Conservation (phyloP, 1,140 invertebrate genomes). For the Bombus picipes region DNA sequence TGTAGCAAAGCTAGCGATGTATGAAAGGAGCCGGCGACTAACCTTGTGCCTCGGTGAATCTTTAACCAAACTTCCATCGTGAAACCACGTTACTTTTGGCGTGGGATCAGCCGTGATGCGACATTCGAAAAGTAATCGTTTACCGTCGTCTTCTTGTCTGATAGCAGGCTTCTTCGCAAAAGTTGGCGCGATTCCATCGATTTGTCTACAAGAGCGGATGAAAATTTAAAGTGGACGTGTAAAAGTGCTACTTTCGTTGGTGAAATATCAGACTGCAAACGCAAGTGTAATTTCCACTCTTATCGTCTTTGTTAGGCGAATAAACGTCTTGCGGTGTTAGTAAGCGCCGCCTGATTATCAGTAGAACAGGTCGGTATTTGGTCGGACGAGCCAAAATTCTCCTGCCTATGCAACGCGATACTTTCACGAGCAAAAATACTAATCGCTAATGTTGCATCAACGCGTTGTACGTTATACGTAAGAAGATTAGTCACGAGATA, state of each 20-base stretch:
- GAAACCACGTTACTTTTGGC: slow-evolving; percentile 95
- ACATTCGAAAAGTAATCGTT: slow-evolving; percentile 97
- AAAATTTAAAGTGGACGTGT: neutral
- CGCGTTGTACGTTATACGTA: neutral
- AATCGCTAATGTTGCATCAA: neutral
- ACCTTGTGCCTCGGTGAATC: slow-evolving; percentile 93
- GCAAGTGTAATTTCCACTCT: neutral
- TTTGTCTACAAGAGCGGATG: slow-evolving; percentile 88
- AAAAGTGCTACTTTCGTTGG: too few relatives aligned
- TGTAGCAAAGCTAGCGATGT: too few relatives aligned
- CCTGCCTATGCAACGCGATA: neutral
- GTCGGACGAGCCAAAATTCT: neutral
- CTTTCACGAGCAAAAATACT: neutral
- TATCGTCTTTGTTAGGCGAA: neutral
- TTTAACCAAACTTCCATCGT: slow-evolving; percentile 90
- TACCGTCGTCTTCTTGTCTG: slow-evolving; percentile 97
- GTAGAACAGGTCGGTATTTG: slow-evolving; percentile 1
- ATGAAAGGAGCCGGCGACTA: slow-evolving; percentile 3
- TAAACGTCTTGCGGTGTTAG: neutral
- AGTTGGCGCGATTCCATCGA: slow-evolving; percentile 97
- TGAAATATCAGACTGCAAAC: neutral
- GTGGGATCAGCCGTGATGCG: slow-evolving; percentile 96
- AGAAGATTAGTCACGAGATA: neutral
- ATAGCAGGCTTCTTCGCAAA: slow-evolving; percentile 98
- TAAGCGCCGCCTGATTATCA: too few relatives aligned